Evolutionary conservation across 2,797 vertebrate species (phyloP), one percentile per base, ranked within the genome.

Genomic region (Gymnopithys bicolor): DNA sequence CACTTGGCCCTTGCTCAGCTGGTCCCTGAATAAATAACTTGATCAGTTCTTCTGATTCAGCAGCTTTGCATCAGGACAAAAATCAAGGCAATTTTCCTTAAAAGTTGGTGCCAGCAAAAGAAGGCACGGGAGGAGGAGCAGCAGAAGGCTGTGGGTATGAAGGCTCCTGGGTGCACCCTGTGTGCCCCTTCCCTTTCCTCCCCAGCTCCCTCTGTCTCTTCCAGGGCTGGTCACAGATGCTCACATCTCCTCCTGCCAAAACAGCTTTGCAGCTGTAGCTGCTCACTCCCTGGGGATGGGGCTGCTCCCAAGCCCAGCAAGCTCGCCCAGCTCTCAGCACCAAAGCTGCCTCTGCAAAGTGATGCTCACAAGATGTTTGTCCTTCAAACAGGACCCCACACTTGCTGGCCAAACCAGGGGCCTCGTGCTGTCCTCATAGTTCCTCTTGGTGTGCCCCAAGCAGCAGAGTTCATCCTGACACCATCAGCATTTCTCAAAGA

Each of bases 91-190:
- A 46, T 68, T 78, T 56, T 83, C 35, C 46, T 63, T 56, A 41
- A 80, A 78, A 30, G 41, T 19, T 68, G 53, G 12, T 89, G 55
- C 58, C 66, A 87, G 51, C n/a, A 37, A 80, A 83, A 68, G 17
- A 21, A 22, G 43, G 5, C 33, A 14, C 0, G 1, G 32, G 43
- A 39, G n/a, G 27, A 14, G 11, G 19, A 71, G 19, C 1, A 3
- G 51, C 77, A 93, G 41, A 60, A 90, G 49, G 49, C 43, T 3
- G 6, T 15, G 68, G 27, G 27, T 43, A 49, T 0, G 0, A 10
- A 62, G 15, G 17, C 41, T 87, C 45, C 67, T n/a, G 55, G 55
- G 52, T 13, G 4, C 11, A 8, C 1, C 2, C 45, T 89, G 39
- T 2, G 2, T 24, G 11, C n/a, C 7, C 68, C n/a, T 69, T 84